Evolutionary conservation across 2,797 vertebrate genomes (phyloP).

Genomic region (Falco biarmicus): DNA sequence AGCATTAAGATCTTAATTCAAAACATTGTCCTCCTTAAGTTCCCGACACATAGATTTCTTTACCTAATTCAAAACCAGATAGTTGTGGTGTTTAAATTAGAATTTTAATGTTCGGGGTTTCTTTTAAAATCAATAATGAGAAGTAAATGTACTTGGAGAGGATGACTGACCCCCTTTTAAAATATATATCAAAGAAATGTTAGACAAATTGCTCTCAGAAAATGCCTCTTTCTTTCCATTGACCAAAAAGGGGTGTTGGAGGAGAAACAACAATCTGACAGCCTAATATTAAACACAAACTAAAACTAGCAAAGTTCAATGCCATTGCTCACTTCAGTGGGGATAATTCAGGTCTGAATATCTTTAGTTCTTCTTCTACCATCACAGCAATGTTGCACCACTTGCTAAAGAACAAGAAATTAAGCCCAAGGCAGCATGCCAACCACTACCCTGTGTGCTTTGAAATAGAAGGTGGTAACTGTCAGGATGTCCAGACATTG

Average conservation of each 20-base stretch:
- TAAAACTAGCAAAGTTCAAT: background rate
- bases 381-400: background rate
- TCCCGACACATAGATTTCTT: background rate
- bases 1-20: background rate
- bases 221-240: background rate
- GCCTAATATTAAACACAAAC: background rate
- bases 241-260: background rate
- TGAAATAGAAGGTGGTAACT: background rate
- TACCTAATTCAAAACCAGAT: background rate
- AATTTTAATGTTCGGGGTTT: background rate
- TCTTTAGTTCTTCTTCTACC: background rate
- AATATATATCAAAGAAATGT: background rate
- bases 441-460: background rate
- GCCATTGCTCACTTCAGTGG: background rate
- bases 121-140: background rate
- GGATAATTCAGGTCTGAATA: background rate
- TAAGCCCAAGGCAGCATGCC: background rate
- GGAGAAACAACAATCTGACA: background rate
- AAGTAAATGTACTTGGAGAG: background rate
- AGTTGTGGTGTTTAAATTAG: background rate
- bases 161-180: background rate
- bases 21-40: background rate
- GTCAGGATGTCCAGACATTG: background rate
- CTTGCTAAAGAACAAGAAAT: background rate
- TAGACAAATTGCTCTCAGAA: background rate